Conservation (phyloP, 2,113 vertebrate genomes). For the Haemorhous mexicanus region DNA sequence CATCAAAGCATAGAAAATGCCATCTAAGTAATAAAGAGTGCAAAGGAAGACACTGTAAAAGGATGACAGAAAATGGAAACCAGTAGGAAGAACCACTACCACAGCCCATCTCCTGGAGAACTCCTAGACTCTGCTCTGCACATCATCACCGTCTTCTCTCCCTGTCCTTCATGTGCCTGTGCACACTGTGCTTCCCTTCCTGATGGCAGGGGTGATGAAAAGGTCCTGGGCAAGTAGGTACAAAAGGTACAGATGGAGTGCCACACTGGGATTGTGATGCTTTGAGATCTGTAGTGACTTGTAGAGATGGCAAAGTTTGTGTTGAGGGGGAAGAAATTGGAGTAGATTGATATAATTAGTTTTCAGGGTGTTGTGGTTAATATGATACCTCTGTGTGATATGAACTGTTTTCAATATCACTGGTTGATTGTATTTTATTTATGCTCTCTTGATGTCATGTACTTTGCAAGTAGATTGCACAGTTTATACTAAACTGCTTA, state of each 20-base stretch:
- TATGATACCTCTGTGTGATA: neutral
- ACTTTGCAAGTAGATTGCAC: neutral
- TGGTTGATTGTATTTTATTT: neutral
- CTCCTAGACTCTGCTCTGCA: neutral
- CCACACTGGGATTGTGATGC: neutral
- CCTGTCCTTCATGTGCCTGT: neutral
- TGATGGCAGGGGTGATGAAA: accelerated
- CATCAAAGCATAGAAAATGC: neutral
- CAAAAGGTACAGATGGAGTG: neutral
- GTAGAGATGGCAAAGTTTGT: neutral
- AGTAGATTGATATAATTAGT: neutral
- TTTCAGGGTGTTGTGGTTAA: neutral
- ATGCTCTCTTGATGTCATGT: neutral
- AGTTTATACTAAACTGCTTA: neutral
- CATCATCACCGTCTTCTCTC: accelerated
- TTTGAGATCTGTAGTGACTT: neutral
- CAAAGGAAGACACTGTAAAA: neutral
- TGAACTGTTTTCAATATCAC: neutral
- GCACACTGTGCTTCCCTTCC: neutral
- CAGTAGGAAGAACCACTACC: neutral
- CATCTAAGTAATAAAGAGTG: neutral
- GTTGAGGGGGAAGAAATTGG: neutral
- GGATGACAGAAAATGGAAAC: neutral
- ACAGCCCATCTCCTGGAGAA: neutral
- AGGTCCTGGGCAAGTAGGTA: neutral